Conservation (phyloP, 2,113 vertebrate genomes). For the Montifringilla adamsi region DNA sequence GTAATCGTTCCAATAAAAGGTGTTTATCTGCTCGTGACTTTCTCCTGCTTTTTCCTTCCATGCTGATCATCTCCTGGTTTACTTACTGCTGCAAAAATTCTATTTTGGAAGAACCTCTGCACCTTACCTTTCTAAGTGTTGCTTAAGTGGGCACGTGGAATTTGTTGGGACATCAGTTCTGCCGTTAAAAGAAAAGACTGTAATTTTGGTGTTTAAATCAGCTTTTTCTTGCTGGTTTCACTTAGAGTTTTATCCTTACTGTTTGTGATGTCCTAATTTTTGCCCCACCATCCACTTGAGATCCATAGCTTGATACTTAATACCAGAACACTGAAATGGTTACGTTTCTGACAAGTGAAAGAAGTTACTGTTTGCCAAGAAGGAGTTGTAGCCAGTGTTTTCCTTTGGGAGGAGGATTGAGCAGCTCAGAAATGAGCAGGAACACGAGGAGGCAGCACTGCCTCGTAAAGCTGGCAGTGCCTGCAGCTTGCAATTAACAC, state of each 20-base stretch:
- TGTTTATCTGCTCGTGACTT: neutral
- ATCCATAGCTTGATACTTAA: accelerated
- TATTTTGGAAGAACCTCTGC: neutral
- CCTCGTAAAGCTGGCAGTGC: conserved; percentile 63
- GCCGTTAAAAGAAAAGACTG: neutral
- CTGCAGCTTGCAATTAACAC: conserved; percentile 26
- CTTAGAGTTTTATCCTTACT: neutral
- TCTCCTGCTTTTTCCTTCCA: neutral
- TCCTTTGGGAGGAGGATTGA: conserved; percentile 47
- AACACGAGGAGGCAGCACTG: conserved; percentile 77
- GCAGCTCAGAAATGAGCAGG: conserved; percentile 65
- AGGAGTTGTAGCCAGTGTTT: neutral
- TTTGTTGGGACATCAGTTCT: neutral
- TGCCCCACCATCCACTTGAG: neutral
- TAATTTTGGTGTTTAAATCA: neutral
- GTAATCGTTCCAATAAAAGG: neutral
- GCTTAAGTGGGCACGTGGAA: neutral
- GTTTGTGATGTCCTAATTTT: neutral
- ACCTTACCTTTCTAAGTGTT: neutral
- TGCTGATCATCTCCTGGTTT: neutral
- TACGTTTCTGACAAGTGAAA: neutral
- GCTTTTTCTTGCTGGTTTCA: neutral
- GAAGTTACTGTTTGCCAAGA: neutral
- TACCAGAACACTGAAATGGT: accelerated
- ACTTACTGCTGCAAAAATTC: neutral